A percentile compares a stretch with the other conserved stretches of the same genome.
Conservation (phyloP, 1,140 invertebrate species). For the Colletes latitarsis region DNA sequence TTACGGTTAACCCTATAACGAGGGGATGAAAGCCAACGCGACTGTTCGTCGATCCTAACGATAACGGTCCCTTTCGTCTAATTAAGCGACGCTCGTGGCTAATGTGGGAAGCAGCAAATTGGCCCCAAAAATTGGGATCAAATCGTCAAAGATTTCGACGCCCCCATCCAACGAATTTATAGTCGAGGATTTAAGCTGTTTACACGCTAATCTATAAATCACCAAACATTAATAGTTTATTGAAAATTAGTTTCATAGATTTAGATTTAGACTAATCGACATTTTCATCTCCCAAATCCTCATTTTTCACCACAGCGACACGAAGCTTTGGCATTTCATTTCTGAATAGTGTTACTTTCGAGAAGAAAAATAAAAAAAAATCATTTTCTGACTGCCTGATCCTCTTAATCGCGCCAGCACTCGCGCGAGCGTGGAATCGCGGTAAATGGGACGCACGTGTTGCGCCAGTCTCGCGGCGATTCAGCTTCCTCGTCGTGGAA, state of each 20-base stretch:
- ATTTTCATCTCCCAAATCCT: too few species aligned
- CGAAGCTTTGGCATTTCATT: too few species aligned
- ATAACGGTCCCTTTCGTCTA: constrained; percentile 43
- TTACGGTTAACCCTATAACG: constrained; percentile 39
- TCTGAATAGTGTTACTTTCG: too few species aligned
- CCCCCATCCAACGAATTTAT: not conserved
- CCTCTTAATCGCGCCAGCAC: not conserved
- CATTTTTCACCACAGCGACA: too few species aligned
- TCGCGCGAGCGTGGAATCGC: constrained; percentile 25
- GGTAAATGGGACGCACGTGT: constrained; percentile 49
- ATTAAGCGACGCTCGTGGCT: constrained; percentile 31
- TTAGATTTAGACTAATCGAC: too few species aligned
- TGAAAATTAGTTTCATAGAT: too few species aligned
- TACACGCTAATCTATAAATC: not conserved
- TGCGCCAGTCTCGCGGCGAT: constrained; percentile 39
- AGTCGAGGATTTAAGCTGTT: not conserved
- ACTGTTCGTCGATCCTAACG: constrained; percentile 43
- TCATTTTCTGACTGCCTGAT: too few species aligned
- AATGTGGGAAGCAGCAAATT: not conserved
- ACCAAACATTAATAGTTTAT: too few species aligned
- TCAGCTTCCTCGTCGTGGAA: not conserved
- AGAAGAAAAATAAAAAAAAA: too few species aligned
- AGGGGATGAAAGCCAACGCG: constrained; percentile 21
- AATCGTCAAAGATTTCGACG: not conserved
- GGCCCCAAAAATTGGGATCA: constrained; percentile 9